Evolutionary conservation across 2,797 vertebrate genomes (phyloP).

Genomic region (Masticophis lateralis): DNA sequence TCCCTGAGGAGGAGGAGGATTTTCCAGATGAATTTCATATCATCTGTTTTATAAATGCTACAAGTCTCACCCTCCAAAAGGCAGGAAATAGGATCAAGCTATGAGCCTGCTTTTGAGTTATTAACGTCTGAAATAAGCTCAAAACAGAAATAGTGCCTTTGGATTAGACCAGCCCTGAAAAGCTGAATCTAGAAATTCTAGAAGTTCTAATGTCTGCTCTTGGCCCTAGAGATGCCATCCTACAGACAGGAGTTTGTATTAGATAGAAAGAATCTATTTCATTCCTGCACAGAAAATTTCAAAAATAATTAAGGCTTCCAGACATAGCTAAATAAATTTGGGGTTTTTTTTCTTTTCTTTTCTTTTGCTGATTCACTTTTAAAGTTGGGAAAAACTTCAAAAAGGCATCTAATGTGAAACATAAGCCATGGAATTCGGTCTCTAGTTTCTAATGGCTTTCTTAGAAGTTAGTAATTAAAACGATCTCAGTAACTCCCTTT

Average conservation of each 20-base stretch:
- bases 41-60: background rate
- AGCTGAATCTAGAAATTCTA: background rate
- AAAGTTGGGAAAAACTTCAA: background rate
- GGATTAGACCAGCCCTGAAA: background rate
- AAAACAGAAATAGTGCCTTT: background rate
- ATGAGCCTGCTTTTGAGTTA: background rate
- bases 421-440: background rate
- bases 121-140: background rate
- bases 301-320: background rate
- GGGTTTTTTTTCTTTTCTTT: background rate
- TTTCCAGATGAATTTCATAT: background rate
- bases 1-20: too few relatives aligned
- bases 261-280: background rate
- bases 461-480: background rate
- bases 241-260: background rate
- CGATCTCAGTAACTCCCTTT: background rate
- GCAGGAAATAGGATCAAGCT: background rate
- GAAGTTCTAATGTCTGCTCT: background rate
- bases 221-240: background rate
- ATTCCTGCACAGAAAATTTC: background rate
- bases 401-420: background rate
- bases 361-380: background rate
- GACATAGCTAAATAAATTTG: background rate
- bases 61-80: background rate
- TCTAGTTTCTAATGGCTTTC: background rate